These are phyloP conservation scores for Pseudopleuronectes americanus DNA, from an alignment of 2,797 vertebrate species.

Conservation along the genomic window DNA sequence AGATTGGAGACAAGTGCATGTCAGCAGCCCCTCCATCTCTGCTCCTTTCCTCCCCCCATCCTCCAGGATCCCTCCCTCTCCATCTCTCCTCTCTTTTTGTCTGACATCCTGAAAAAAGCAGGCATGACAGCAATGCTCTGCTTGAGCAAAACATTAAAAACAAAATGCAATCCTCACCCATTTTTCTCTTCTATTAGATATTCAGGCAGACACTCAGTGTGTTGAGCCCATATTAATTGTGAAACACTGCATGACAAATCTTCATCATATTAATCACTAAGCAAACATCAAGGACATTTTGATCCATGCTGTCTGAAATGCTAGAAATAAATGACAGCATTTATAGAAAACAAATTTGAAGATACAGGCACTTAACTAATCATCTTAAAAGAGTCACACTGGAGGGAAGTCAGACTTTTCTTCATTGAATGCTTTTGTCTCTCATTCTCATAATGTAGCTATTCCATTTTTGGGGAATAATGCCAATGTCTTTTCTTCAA, in stretches of 20 bases:
- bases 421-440: conserved; percentile 37
- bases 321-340: conserved; percentile 68
- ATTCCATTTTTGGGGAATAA: conserved; percentile 4
- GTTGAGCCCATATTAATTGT: conserved; percentile 77
- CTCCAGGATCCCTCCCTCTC: conserved; percentile 82
- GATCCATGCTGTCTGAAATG: conserved; percentile 71
- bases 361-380: conserved; percentile 69
- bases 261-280: conserved; percentile 72
- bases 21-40: conserved; percentile 87
- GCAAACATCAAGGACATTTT: conserved; percentile 75
- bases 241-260: conserved; percentile 70
- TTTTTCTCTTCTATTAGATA: conserved; percentile 77
- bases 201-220: conserved; percentile 68
- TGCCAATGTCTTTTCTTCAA: conserved; percentile 30
- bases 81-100: conserved; percentile 83
- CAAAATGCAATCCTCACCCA: conserved; percentile 81
- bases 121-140: conserved; percentile 84
- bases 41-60: conserved; percentile 64
- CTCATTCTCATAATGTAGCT: conserved; percentile 30
- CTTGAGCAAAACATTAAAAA: conserved; percentile 85
- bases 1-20: conserved; percentile 98
- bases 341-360: conserved; percentile 67
- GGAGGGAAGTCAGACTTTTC: conserved; percentile 51
- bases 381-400: conserved; percentile 50
- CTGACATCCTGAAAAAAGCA: conserved; percentile 83